Base-by-base conservation (phyloP, 2,797 vertebrate genomes). In the Paedocypris micromegethes region DNA sequence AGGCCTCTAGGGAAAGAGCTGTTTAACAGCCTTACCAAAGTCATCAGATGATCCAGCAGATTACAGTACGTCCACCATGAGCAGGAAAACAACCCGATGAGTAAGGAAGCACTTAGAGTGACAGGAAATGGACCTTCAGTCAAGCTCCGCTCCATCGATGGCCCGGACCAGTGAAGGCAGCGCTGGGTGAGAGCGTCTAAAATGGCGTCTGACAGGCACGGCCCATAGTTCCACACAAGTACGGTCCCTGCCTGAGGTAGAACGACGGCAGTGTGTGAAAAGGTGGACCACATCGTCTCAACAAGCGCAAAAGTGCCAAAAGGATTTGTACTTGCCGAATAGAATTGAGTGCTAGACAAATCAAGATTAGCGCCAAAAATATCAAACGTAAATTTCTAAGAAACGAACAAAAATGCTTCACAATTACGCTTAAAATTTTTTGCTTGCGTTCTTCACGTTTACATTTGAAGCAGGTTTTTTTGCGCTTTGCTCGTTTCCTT, bases 231-330 rank as follows among this genome's bases (percentile, higher is more conserved):
- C 78, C 62, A 76, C 55, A 71, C 79, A 75, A 79, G 79, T 70
- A 74, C 72, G 69, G 77, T 80, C 77, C 75, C 73, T 79, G 73
- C 69, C 58, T 67, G 85, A 87, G 86, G 84, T 83, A 86, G 78
- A 76, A 74, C 72, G 23, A 23, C 23, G 23, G 23, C 23, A 23
- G 23, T 23, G 23, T 23, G 23, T 23, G 23, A 23, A 23, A 23
- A 23, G 23, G 73, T 54, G 61, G 48, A 73, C 57, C 64, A 77
- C 66, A 49, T 74, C 46, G 51, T 72, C 69, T 77, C 58, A 67
- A 74, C 70, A 74, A 78, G 60, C 70, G 74, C 74, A 23, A 23
- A 23, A 23, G 23, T 23, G 23, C 23, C 23, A 23, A 23, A 23
- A 23, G 1, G 23, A 23, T 23, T 23, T 23, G 23, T 23, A 23